phyloP scores from a whole-genome alignment of 1,140 invertebrate species.

The Telenomus remus region DNA sequence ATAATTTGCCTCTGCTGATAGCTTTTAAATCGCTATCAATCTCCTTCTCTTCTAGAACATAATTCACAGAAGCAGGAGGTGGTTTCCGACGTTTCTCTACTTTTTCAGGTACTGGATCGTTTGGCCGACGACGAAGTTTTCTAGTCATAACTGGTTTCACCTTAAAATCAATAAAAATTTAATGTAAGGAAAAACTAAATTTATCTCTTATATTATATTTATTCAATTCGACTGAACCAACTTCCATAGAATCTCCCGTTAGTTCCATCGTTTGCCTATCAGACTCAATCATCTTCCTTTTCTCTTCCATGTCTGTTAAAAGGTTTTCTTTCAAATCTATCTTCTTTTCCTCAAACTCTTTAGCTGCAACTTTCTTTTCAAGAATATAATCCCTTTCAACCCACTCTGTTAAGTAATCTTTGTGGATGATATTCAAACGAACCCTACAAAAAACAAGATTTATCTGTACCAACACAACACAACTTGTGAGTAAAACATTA shows the following conservation, averaged over 20 bases:
- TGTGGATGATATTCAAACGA: slow-evolving; percentile 88
- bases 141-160: slow-evolving; percentile 87
- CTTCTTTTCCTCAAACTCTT: slow-evolving; percentile 97
- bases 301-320: slow-evolving; percentile 94
- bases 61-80: slow-evolving; percentile 88
- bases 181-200: neutral
- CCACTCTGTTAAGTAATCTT: slow-evolving; percentile 88
- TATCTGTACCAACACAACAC: neutral
- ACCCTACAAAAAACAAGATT: slow-evolving; percentile 75
- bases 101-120: slow-evolving; percentile 91
- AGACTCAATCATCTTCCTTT: slow-evolving; percentile 90
- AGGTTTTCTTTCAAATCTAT: slow-evolving; percentile 93
- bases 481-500: neutral
- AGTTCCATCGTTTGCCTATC: slow-evolving; percentile 91
- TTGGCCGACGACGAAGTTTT: slow-evolving; percentile 92
- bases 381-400: slow-evolving; percentile 91
- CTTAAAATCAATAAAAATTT: slow-evolving; percentile 66
- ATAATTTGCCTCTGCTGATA: slow-evolving; percentile 82
- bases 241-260: slow-evolving; percentile 90
- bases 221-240: slow-evolving; percentile 58
- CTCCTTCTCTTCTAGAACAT: slow-evolving; percentile 91
- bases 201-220: too few species aligned
- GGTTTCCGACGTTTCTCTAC: slow-evolving; percentile 88
- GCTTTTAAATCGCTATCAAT: slow-evolving; percentile 91
- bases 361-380: slow-evolving; percentile 90